Percentiles rank a stretch among this genome's conserved stretches.
phyloP scores from a whole-genome alignment of 2,797 vertebrate genomes.

The Bradypodion ventrale region DNA sequence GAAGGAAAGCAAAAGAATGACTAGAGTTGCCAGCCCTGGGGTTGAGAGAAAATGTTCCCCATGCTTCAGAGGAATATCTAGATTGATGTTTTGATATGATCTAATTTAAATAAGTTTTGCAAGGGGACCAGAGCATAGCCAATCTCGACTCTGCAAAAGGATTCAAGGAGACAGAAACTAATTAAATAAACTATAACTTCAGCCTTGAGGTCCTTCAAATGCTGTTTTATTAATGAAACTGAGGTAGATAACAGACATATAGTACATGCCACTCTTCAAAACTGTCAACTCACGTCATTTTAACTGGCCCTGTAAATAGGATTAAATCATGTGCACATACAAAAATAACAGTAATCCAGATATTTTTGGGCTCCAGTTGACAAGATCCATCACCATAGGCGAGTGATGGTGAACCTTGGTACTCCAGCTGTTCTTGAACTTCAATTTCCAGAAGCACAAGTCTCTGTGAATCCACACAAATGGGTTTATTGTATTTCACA shows the following conservation, averaged over 20 bases:
- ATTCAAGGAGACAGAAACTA: background rate
- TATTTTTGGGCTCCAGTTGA: background rate
- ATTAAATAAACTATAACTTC: background rate
- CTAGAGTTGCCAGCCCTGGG: background rate
- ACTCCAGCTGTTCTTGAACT: too few species aligned
- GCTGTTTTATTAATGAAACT: slow-evolving; percentile 10
- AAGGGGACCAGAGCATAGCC: slow-evolving; percentile 5
- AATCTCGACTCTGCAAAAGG: background rate
- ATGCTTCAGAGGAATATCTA: background rate
- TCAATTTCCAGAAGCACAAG: too few species aligned
- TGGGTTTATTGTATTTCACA: too few species aligned
- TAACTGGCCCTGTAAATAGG: background rate
- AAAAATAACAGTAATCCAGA: background rate
- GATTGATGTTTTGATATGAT: background rate
- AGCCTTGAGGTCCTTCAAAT: slow-evolving; percentile 1
- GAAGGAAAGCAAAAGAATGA: slow-evolving; percentile 22
- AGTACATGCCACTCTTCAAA: background rate
- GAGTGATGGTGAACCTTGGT: too few species aligned
- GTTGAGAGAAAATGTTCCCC: background rate
- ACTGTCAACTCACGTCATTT: background rate
- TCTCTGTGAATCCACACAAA: too few species aligned
- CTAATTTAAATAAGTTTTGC: accelerated
- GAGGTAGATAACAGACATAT: background rate
- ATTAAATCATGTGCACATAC: background rate
- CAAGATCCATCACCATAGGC: background rate